These are phyloP conservation scores for Chorisops tibialis DNA, from an alignment of 2,888 invertebrate species.

Conservation along the genomic window DNA sequence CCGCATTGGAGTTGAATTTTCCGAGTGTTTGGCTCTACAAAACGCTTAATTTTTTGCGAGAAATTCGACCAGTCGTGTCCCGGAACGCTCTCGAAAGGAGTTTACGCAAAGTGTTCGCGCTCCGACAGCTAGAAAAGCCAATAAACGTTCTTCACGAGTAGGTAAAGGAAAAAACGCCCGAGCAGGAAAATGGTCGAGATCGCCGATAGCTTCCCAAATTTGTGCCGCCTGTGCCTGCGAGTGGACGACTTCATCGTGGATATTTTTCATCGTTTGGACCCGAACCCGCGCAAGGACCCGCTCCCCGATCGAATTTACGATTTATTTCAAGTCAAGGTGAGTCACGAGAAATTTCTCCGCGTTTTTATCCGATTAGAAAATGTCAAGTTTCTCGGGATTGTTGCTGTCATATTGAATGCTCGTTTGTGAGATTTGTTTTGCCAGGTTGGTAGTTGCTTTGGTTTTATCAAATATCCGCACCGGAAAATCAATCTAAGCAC, in stretches of 20 bases:
- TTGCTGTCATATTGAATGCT: neutral
- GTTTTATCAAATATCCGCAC: no score
- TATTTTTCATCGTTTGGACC: conserved; percentile 60
- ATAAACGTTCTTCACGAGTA: neutral
- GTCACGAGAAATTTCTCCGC: conserved; percentile 33
- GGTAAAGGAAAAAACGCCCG: neutral
- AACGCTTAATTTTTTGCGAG: neutral
- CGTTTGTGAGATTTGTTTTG: neutral
- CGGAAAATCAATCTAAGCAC: no score
- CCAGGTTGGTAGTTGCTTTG: no score
- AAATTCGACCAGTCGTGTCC: no score
- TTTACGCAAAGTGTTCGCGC: no score
- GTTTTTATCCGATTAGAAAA: no score
- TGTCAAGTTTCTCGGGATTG: neutral
- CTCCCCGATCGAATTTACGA: conserved; percentile 57
- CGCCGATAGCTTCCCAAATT: conserved; percentile 26
- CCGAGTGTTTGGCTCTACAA: neutral
- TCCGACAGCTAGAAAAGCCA: neutral
- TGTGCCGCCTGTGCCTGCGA: conserved; percentile 64
- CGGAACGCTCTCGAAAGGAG: no score
- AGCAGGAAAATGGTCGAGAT: conserved; percentile 16
- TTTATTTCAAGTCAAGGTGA: conserved; percentile 57
- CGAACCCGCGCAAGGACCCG: conserved; percentile 53
- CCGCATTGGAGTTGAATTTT: neutral
- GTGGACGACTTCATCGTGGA: conserved; percentile 62